Base-by-base conservation (phyloP, 2,888 invertebrate genomes). In the Parasteatoda lunata region DNA sequence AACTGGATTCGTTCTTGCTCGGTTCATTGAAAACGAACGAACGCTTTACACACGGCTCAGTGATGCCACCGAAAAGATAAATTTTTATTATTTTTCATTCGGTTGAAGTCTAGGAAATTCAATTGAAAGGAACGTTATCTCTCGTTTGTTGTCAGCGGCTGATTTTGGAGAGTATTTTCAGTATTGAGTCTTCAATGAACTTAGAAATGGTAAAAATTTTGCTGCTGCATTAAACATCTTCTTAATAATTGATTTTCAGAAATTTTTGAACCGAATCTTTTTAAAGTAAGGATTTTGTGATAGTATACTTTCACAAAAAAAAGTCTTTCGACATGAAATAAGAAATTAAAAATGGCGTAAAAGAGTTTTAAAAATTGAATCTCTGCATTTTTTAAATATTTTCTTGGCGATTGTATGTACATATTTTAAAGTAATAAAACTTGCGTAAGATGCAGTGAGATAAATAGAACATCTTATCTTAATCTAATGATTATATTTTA, bases 21-120 rank as follows among this genome's bases (percentile, higher is more conserved):
- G 77, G 77, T 84, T 84, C 83, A 84, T 77, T 84, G 83, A 54
- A n/a, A 48, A 65, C 47, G 83, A 84, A 77, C 70, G 83, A 77
- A 52, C 15, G 64, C 48, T 51, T 69, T 76, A 82, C 69, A 77
- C 66, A 72, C 77, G 77, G 48, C 77, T 77, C 68, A 54, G 54
- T 71, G 47, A 13, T 48, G 45, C 11, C 59, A n/a, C 13, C n/a
- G 54, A 48, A 13, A n/a, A 15, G 47, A 15, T 15, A n/a, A 48
- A n/a, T 77, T 77, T 8, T 49, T 71, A 30, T 68, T 73, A 66
- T 66, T 68, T 77, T 77, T 45, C 65, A 13, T 15, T 65, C 49
- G 65, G 48, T 69, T 47, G 59, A 64, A 52, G 68, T 48, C 68
- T 77, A 51, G 59, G 30, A 7, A 51, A 83, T 83, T 70, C 83